Conservation (phyloP, 2,113 vertebrate species). For the Hippocampus guttulatus region DNA sequence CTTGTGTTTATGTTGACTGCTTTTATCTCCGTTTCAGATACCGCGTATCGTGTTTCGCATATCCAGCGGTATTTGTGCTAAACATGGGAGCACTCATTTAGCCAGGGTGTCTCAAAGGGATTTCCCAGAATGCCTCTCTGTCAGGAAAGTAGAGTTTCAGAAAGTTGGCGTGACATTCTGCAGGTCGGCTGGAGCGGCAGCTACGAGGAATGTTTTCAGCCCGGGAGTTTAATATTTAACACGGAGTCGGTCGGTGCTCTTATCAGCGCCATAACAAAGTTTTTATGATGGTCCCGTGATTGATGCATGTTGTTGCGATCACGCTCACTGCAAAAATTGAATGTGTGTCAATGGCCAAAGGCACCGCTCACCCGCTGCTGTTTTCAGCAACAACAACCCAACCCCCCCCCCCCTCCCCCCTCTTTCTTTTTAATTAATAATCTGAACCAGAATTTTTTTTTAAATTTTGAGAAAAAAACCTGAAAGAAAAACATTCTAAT, state of each 20-base stretch:
- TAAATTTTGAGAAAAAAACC: too few species aligned
- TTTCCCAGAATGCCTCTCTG: conserved; percentile 57
- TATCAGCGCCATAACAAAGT: conserved; percentile 56
- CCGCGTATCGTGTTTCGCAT: too few species aligned
- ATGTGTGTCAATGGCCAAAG: background rate
- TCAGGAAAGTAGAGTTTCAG: conserved; percentile 61
- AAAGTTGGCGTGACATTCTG: conserved; percentile 57
- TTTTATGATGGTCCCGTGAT: conserved; percentile 56
- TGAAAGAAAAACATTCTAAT: too few species aligned
- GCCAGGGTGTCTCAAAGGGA: background rate
- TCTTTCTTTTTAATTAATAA: too few species aligned
- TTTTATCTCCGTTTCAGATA: background rate
- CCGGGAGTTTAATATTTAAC: conserved; percentile 70
- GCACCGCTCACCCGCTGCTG: background rate
- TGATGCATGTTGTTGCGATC: conserved; percentile 45
- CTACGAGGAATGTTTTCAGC: conserved; percentile 57
- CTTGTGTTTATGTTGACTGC: background rate
- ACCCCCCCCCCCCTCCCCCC: too few species aligned
- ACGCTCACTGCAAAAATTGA: background rate
- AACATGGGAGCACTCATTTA: background rate
- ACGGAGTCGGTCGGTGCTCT: conserved; percentile 32
- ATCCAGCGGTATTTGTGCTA: too few species aligned
- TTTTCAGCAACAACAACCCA: too few species aligned
- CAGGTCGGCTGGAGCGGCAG: conserved; percentile 47
- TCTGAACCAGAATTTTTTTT: too few species aligned